phyloP scores from a whole-genome alignment of 92 coral and sea anemone genomes.

The Micromussa lordhowensis region DNA sequence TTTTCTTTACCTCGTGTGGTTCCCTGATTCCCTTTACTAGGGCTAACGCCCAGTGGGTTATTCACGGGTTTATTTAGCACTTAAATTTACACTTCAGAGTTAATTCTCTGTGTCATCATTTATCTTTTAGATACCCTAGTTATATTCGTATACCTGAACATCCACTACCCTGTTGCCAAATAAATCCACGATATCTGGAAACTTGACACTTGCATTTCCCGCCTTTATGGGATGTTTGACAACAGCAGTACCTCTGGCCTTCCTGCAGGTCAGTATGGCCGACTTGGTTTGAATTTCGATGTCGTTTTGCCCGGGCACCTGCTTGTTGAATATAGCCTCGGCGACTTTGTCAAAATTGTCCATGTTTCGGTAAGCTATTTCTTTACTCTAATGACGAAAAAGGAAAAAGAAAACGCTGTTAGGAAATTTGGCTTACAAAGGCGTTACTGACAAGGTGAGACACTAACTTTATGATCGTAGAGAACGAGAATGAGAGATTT shows the following conservation, averaged over 20 bases:
- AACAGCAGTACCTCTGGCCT: constrained; percentile 8
- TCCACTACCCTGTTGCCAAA: constrained; percentile 9
- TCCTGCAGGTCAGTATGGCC: constrained; percentile 52
- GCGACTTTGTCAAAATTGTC: constrained; percentile 52
- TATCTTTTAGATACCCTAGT: too few relatives aligned
- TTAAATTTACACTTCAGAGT: too few relatives aligned
- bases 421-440: neutral
- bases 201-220: constrained; percentile 50
- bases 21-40: too few relatives aligned
- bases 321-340: constrained; percentile 60
- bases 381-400: constrained; percentile 41
- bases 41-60: too few relatives aligned
- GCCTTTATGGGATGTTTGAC: constrained; percentile 33
- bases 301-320: constrained; percentile 54
- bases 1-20: too few relatives aligned
- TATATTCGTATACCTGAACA: constrained; percentile 22
- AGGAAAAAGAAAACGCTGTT: neutral
- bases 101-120: too few relatives aligned
- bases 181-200: constrained; percentile 30
- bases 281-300: constrained; percentile 57
- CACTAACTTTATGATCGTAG: too few relatives aligned
- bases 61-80: too few relatives aligned
- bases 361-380: constrained; percentile 59
- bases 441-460: too few relatives aligned
- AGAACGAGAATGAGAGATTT: too few relatives aligned